phyloP scores from a whole-genome alignment of 2,113 vertebrate genomes.

The Tauraco erythrolophus region DNA sequence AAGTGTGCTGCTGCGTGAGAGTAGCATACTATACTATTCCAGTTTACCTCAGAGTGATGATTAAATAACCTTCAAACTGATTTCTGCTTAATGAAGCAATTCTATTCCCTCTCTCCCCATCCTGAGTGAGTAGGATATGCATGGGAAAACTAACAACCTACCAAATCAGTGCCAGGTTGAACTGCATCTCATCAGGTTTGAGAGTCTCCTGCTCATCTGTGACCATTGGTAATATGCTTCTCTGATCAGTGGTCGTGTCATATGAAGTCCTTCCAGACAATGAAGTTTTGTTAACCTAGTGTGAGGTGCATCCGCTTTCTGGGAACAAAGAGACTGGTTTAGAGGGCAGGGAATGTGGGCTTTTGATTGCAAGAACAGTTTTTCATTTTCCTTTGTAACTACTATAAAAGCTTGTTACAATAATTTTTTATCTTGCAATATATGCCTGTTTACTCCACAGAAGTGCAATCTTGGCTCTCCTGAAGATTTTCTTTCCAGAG shows the following conservation, averaged over 20 bases:
- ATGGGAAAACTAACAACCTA: not conserved
- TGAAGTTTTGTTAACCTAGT: not conserved
- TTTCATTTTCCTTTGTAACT: not conserved
- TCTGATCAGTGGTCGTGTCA: not conserved
- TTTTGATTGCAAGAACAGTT: not conserved
- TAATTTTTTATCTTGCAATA: not conserved
- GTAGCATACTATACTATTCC: not conserved
- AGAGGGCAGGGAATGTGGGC: not conserved
- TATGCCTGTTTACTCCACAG: conserved; percentile 65
- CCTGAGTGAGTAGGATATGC: not conserved
- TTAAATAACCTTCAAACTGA: not conserved
- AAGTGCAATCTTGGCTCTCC: conserved; percentile 95
- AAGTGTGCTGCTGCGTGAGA: not conserved
- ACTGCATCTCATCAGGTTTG: not conserved
- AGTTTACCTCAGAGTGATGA: not conserved
- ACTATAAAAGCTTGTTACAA: not conserved
- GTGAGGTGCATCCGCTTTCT: not conserved
- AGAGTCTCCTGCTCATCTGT: not conserved
- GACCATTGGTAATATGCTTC: not conserved
- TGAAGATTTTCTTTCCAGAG: conserved; percentile 90
- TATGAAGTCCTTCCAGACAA: not conserved
- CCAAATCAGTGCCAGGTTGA: not conserved
- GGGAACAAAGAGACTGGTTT: not conserved
- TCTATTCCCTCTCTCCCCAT: not conserved
- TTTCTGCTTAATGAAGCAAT: not conserved